Evolutionary conservation across 2,113 vertebrate genomes (phyloP), one percentile per base, ranked within the genome.

Genomic region (Sceloporus tristichus): DNA sequence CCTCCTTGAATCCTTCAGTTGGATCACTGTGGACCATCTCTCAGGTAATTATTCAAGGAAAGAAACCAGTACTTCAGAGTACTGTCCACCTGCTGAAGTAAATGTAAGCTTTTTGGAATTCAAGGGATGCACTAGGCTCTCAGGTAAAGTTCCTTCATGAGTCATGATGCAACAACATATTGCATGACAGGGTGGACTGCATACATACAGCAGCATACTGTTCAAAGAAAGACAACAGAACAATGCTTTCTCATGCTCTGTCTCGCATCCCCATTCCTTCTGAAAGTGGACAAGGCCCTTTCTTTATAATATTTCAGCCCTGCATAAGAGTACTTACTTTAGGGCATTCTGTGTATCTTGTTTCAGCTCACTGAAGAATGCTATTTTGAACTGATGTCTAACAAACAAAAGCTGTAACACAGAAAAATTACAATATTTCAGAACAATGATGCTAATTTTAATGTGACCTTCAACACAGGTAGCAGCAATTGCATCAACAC

Each of bases 351-450:
- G 98, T 0, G 98, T 99, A 94, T 99, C 99, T 93, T 99, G 99
- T 87, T 99, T 99, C 94, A 99, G 94, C 87, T 99, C 99, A 95
- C 98, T 99, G 97, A 99, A 99, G 97, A 99, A 99, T 5, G 98
- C 99, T 23, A 98, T 99, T 96, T 99, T 99, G 95, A 99, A 99
- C 96, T 99, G 99, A 95, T 99, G 99, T 93, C 99, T 98, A 88
- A 99, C 99, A 96, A 99, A 99, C 88, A 99, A 97, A 95, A 99
- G 97, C 99, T 99, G 95, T 18, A 94, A 96, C 79, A 96, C 6
- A 95, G 94, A 14, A 62, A 90, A 68, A 0, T 38, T n/a, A 21
- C 27, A 76, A 68, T 42, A 83, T 84, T 77, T 88, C 42, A 70
- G 42, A 83, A 77, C 13, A 62, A 34, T 29, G 48, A 68, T 9